phyloP scores from a whole-genome alignment of 2,113 vertebrate species.

The Jaculus jaculus region DNA sequence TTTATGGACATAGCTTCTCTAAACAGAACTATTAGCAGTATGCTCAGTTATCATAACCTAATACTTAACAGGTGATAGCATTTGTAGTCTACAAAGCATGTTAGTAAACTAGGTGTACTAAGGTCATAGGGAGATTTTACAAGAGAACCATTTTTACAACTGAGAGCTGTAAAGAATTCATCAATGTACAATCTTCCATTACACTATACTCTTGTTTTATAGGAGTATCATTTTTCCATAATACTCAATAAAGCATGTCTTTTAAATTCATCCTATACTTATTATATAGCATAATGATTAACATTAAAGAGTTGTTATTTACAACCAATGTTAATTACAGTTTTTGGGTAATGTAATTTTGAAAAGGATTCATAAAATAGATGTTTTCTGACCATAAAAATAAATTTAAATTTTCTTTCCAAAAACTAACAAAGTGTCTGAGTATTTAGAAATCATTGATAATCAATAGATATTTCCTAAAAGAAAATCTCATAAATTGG shows the following conservation, averaged over 20 bases:
- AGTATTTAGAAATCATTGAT: not conserved
- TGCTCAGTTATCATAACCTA: not conserved
- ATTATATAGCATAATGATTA: not conserved
- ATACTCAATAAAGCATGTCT: not conserved
- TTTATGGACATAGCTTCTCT: not conserved
- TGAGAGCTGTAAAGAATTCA: not conserved
- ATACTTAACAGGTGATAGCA: not conserved
- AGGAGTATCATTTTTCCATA: slow-evolving; percentile 17
- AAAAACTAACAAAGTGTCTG: slow-evolving; percentile 14
- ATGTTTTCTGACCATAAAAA: not conserved
- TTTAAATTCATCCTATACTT: not conserved
- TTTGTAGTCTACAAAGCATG: not conserved
- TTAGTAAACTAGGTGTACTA: not conserved
- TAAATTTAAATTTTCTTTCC: not conserved
- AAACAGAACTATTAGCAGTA: not conserved
- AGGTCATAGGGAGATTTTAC: not conserved
- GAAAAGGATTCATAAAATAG: not conserved
- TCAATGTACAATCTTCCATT: slow-evolving; percentile 14
- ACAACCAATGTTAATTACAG: not conserved
- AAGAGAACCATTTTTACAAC: not conserved
- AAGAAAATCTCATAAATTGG: not conserved
- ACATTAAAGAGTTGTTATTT: not conserved
- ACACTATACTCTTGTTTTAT: not conserved
- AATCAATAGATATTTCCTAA: not conserved
- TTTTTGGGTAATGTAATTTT: not conserved